A percentile compares a stretch with the other conserved stretches of the same genome.
Conservation (phyloP, 1,140 invertebrate species). For the Druon quercuslanigerum region DNA sequence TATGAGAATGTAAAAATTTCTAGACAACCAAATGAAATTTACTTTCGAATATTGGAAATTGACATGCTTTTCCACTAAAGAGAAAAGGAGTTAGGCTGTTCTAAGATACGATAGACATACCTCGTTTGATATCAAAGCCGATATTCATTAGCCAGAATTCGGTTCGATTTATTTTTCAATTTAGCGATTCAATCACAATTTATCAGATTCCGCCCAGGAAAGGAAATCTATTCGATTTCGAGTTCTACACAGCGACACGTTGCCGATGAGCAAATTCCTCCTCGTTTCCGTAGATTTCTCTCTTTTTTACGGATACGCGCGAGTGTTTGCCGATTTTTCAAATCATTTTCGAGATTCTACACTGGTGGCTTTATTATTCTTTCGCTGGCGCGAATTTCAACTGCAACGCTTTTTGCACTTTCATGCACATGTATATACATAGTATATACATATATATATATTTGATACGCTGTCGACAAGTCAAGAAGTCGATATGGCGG, state of each 20-base stretch:
- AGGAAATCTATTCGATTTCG: constrained; percentile 19
- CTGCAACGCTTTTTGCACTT: no score
- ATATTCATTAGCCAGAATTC: background rate
- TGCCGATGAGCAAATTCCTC: background rate
- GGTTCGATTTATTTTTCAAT: constrained; percentile 8
- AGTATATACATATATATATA: no score
- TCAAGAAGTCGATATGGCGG: background rate
- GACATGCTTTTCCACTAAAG: no score
- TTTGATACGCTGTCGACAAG: no score
- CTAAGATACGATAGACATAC: constrained; percentile 8
- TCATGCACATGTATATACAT: no score
- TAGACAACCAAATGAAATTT: no score
- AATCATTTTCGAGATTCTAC: constrained; percentile 13
- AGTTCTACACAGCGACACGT: background rate
- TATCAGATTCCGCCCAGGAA: background rate
- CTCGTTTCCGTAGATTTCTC: background rate
- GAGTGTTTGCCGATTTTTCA: background rate
- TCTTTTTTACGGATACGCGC: background rate
- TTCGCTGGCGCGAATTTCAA: background rate
- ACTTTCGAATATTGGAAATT: no score
- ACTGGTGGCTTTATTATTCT: constrained; percentile 2
- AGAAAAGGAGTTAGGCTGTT: no score
- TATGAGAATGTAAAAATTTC: no score
- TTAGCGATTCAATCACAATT: constrained; percentile 11
- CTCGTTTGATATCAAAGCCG: background rate